Percentiles rank a stretch among this genome's conserved stretches.
Conservation (phyloP, 1,140 invertebrate genomes). For the Bombus cullumanus region DNA sequence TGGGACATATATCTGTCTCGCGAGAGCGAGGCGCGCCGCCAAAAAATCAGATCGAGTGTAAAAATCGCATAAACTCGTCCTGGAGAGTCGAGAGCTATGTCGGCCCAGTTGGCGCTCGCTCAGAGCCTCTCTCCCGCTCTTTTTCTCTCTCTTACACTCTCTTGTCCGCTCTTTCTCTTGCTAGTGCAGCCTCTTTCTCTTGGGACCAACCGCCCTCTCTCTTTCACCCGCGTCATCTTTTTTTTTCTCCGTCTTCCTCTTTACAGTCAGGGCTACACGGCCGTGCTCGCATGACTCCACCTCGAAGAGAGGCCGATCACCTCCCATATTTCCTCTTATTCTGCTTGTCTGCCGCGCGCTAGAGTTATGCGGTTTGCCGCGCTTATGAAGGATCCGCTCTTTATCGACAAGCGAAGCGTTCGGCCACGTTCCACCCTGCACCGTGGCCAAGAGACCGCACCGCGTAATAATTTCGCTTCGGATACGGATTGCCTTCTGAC, state of each 20-base stretch:
- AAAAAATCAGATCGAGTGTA: conserved; percentile 84
- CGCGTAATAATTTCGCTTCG: conserved; percentile 63
- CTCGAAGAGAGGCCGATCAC: conserved; percentile 81
- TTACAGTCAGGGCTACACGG: conserved; percentile 69
- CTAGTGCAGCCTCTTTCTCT: conserved; percentile 24
- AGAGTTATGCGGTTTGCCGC: conserved; percentile 77
- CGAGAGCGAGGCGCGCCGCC: conserved; percentile 81
- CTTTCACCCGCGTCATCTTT: conserved; percentile 47
- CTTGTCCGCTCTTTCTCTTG: conserved; percentile 31
- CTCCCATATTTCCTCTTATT: conserved; percentile 82
- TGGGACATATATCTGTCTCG: conserved; percentile 83
- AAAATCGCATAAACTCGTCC: conserved; percentile 84
- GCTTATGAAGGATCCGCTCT: conserved; percentile 80
- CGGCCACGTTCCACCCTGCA: conserved; percentile 36
- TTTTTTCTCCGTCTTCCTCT: conserved; percentile 62
- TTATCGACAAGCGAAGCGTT: conserved; percentile 74
- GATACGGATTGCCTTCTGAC: conserved; percentile 55
- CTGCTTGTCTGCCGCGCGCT: conserved; percentile 74
- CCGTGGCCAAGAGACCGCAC: background rate
- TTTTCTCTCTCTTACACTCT: conserved; percentile 13
- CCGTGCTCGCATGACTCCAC: conserved; percentile 77
- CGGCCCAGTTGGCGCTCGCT: conserved; percentile 72
- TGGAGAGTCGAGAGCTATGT: conserved; percentile 81
- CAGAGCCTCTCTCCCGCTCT: conserved; percentile 47
- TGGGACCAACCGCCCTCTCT: conserved; percentile 37